Base-by-base conservation (phyloP, 1,140 invertebrate species). In the Papilio machaon region DNA sequence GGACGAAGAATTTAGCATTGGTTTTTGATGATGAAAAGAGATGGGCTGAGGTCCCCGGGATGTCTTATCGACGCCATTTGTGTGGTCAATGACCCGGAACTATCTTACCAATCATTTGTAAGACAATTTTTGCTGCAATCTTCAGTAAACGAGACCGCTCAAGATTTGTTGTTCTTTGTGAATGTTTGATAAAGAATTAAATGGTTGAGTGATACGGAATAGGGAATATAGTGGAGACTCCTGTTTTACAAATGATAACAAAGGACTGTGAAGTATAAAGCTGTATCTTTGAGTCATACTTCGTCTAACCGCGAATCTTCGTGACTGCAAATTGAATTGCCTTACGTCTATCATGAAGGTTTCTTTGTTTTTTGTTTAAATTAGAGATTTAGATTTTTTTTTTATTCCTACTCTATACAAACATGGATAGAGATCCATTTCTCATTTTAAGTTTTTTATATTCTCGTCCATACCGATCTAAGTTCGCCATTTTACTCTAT, bases 161-260 rank as follows among this genome's bases (percentile, higher is more conserved):
- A 8, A 49, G 74, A 76, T 76, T 76, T 76, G 74, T 76, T 76
- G 73, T 19, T 76, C 74, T 76, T 76, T 76, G 74, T 76, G 74
- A 76, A 76, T 76, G 47, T 54, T 76, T 52, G 74, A 76, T 76
- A 23, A 76, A 76, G 74, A 52, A 76, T 76, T 11, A 76, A 23
- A 76, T 43, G 46, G 73, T 43, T 9, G 70, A 38, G 35, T 73
- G 30, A 73, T 73, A 73, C 30, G 64, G 30, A 70, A 70, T 11
- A 38, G 64, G 30, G 60, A 35, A 35, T 15, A 38, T 11, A 70
- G 35, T 70, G 64, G 64, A 73, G 43, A 0, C n/a, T 73, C 2
- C 38, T 47, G n/a, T 70, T 47, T 47, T 73, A 47, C 0, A 19
- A 47, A 47, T 47, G 46, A 46, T 73, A 17, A 35, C 9, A 70